Evolutionary conservation across 2,113 vertebrate species (phyloP), one percentile per base, ranked within the genome.

Genomic region (Corythornis cristatus): DNA sequence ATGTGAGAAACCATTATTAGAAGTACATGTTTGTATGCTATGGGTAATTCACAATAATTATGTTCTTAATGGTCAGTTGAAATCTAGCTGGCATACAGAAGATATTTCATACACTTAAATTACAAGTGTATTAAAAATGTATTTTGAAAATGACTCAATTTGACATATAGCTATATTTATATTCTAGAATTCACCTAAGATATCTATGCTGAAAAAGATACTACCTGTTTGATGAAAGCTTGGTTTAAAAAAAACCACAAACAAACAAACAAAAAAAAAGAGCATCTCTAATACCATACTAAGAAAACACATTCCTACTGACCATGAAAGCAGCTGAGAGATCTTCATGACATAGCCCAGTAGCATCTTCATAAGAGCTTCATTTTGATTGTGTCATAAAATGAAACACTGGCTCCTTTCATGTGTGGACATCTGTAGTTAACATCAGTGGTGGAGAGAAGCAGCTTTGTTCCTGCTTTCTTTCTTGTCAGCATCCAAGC

Each of bases 31-130:
- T 83, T 89, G 11, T 71, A 74, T 56, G 53, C 35, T 86, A 16
- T 15, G 29, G 23, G 33, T 83, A 93, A 85, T 93, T 87, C 61
- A 77, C 58, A 83, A 14, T 85, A 83, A 93, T 94, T 92, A 77
- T 50, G 33, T 83, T 89, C 26, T 48, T 74, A 71, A 67, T 45
- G 79, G 75, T 48, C 91, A 91, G 23, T 14, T 89, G 65, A 93
- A 92, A 83, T 74, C 64, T 50, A 79, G 31, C 37, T 79, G 79
- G 45, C 18, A 83, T n/a, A 64, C 35, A 65, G 29, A 65, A 80
- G 40, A 83, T 77, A 87, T 89, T 85, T 83, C 23, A 54, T 43
- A 15, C 18, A 9, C 5, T 90, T 65, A 78, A 90, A 93, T 84
- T 84, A 62, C 71, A 92, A 46, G 6, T 74, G 29, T 68, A 88